Base-by-base conservation (phyloP, 2,888 invertebrate species). In the Dicyrtomina minuta region DNA sequence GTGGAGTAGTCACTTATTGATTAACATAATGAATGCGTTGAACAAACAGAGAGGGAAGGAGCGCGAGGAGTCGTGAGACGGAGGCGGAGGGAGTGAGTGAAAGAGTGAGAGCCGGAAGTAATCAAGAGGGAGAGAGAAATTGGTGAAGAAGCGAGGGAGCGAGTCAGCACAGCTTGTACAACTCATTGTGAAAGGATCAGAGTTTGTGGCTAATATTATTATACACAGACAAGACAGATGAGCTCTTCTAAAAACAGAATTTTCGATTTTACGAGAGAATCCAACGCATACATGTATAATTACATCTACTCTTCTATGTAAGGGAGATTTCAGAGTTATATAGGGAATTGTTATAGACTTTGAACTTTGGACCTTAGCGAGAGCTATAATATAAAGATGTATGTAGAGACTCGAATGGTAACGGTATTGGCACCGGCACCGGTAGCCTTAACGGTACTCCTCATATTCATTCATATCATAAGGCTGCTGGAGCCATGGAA, bases 11-110 rank as follows among this genome's bases (percentile, higher is more conserved):
- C 33, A 59, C 27, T 15, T 59, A 59, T 59, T 59, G 59, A 59
- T 59, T 59, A 59, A 24, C 39, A 59, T 59, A 59, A 59, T 59
- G 59, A 39, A 20, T 44, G 44, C 24, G 61, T n/a, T 61, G 61
- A 44, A 26, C 15, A 61, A 61, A 46, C 41, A 39, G 56, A 46
- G 5, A 33, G 33, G 33, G 33, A 3, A 33, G 33, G 8, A 46
- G 46, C 46, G 20, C 3, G 20, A 17, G 46, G 13, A 43, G 43
- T 15, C 43, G 43, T 15, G 43, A n/a, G n/a, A n/a, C n/a, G n/a
- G n/a, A 41, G 20, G 12, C n/a, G 33, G 58, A 41, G 39, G 6
- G 20, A 58, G 58, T n/a, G 55, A 24, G 27, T 12, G 20, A n/a
- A 2, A 58, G 39, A 58, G 58, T 27, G 17, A 39, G 39, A 58